Evolutionary conservation across 2,797 vertebrate genomes (phyloP).

Genomic region (Tolypeutes matacus): DNA sequence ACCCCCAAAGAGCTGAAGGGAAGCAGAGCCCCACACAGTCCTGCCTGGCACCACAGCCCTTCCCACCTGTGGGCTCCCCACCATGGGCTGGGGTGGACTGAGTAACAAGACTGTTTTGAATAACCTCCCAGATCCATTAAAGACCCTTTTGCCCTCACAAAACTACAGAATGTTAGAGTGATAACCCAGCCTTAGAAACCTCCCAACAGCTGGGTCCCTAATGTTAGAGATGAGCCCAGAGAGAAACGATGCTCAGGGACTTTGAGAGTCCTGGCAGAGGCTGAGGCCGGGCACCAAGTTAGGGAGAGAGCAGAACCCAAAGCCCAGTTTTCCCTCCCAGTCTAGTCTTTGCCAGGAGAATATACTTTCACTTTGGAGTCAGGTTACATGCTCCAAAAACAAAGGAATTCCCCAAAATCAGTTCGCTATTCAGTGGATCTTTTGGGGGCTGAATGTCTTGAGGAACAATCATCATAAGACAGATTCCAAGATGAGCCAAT

Average conservation of each 20-base stretch:
- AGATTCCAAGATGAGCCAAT: neutral
- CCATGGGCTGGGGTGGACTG: accelerated
- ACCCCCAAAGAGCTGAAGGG: neutral
- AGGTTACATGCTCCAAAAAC: neutral
- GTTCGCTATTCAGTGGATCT: neutral
- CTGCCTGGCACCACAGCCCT: no score
- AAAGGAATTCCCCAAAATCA: neutral
- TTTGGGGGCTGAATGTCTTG: neutral
- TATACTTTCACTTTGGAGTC: neutral
- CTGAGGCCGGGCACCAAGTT: neutral
- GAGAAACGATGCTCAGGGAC: neutral
- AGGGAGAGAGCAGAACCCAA: neutral
- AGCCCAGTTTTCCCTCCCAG: neutral
- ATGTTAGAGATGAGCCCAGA: neutral
- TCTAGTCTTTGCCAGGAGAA: neutral
- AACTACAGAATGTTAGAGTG: neutral
- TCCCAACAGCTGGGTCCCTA: neutral
- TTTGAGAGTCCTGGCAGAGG: neutral
- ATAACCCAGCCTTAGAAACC: neutral
- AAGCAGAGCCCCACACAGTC: neutral
- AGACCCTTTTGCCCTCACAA: neutral
- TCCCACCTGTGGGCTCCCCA: neutral
- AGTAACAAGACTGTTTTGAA: neutral
- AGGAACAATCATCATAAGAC: neutral
- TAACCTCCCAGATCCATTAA: neutral